phyloP scores from a whole-genome alignment of 2,888 invertebrate species.

The Temnothorax ravouxi region DNA sequence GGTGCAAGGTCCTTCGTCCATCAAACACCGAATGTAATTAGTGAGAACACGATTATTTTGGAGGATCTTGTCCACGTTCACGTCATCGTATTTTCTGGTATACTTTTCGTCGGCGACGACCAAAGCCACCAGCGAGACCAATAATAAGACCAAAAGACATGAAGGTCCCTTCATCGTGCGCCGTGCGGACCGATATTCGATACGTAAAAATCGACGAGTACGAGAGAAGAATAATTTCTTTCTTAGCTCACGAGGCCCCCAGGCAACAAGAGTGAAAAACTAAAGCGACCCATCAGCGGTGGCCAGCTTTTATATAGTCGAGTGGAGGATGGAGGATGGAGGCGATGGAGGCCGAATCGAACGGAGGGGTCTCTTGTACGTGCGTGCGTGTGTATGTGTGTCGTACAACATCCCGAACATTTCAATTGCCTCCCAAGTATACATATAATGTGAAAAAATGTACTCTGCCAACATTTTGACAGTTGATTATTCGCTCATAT shows the following conservation, averaged over 20 bases:
- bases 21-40: constrained; percentile 89
- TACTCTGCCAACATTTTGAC: not conserved
- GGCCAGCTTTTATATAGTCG: constrained; percentile 62
- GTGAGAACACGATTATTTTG: constrained; percentile 88
- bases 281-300: constrained; percentile 14
- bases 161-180: constrained; percentile 68
- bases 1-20: constrained; percentile 89
- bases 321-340: constrained; percentile 38
- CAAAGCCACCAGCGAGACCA: constrained; percentile 73
- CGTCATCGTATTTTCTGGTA: constrained; percentile 87
- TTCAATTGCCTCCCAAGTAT: not conserved
- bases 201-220: constrained; percentile 17
- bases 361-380: constrained; percentile 13
- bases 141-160: constrained; percentile 70
- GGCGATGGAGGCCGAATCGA: constrained; percentile 40
- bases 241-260: not conserved
- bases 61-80: constrained; percentile 88
- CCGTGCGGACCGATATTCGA: constrained; percentile 44
- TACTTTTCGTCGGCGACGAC: constrained; percentile 84
- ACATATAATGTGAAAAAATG: not conserved
- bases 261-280: constrained; percentile 48
- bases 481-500: not conserved
- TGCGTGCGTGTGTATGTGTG: too few species aligned
- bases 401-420: constrained; percentile 5
- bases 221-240: constrained; percentile 10